A percentile compares a stretch with the other conserved stretches of the same genome.
Evolutionary conservation across 2,797 vertebrate species (phyloP).

Genomic region (Prionace glauca): DNA sequence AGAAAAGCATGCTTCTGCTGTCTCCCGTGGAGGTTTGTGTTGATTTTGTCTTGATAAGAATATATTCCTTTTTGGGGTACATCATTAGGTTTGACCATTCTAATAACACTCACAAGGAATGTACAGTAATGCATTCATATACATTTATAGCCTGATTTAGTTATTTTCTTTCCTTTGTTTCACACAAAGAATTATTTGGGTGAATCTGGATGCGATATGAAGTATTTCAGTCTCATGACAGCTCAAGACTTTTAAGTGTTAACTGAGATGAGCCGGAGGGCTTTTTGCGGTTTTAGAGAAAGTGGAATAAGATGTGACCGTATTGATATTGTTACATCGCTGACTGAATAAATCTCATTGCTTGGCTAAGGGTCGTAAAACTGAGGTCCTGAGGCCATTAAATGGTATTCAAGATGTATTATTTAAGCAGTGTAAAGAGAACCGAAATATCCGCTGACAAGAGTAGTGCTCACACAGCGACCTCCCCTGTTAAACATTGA

Average conservation of each 20-base stretch:
- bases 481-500: not conserved
- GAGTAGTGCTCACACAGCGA: not conserved
- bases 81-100: not conserved
- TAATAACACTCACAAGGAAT: not conserved
- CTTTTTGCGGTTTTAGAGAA: not conserved
- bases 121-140: not conserved
- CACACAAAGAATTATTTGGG: not conserved
- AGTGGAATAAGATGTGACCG: not conserved
- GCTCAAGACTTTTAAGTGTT: not conserved
- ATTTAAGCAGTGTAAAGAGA: not conserved
- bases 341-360: constrained; percentile 3
- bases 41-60: not conserved
- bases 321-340: not conserved
- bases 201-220: not conserved
- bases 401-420: constrained; percentile 7
- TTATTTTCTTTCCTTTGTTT: not conserved
- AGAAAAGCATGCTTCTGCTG: constrained; percentile 70
- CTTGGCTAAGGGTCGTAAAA: not conserved
- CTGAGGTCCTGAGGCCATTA: not conserved
- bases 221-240: not conserved
- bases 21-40: constrained; percentile 64
- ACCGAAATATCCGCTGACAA: not conserved
- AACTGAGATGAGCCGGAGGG: not conserved
- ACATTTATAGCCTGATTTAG: not conserved
- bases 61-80: constrained; percentile 22